phyloP scores from a whole-genome alignment of 2,888 invertebrate species.

The Torymus auratus region DNA sequence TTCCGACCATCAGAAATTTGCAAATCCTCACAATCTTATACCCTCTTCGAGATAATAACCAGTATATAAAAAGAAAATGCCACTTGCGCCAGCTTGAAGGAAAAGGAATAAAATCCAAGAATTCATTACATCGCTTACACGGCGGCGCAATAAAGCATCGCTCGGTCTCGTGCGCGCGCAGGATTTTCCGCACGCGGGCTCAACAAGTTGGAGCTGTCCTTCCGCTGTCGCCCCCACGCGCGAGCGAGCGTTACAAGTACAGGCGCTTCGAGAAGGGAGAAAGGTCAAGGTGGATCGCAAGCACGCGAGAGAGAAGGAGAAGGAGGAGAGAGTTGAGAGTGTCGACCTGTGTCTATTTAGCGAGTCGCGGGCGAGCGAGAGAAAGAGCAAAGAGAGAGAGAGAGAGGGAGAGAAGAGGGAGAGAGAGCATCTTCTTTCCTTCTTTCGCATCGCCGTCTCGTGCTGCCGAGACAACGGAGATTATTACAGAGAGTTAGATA shows the following conservation, averaged over 20 bases:
- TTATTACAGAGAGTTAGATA: no score
- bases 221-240: constrained; percentile 29
- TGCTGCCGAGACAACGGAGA: not conserved
- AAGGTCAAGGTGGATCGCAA: constrained; percentile 57
- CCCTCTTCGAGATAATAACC: no score
- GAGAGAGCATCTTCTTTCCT: not conserved
- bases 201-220: constrained; percentile 57
- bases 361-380: not conserved
- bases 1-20: no score
- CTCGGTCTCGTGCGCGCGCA: not conserved
- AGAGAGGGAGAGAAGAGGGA: no score
- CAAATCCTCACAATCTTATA: no score
- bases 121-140: constrained; percentile 49
- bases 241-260: constrained; percentile 37
- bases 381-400: no score
- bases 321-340: constrained; percentile 2
- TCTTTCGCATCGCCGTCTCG: not conserved
- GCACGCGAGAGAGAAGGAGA: not conserved
- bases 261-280: constrained; percentile 32
- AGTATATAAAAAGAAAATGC: no score
- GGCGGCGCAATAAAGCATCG: constrained; percentile 49
- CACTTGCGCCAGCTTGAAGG: no score
- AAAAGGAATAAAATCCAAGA: not conserved
- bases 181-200: constrained; percentile 52
- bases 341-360: constrained; percentile 38